Evolutionary conservation across 2,797 vertebrate species (phyloP).

Genomic region (Alosa sapidissima): DNA sequence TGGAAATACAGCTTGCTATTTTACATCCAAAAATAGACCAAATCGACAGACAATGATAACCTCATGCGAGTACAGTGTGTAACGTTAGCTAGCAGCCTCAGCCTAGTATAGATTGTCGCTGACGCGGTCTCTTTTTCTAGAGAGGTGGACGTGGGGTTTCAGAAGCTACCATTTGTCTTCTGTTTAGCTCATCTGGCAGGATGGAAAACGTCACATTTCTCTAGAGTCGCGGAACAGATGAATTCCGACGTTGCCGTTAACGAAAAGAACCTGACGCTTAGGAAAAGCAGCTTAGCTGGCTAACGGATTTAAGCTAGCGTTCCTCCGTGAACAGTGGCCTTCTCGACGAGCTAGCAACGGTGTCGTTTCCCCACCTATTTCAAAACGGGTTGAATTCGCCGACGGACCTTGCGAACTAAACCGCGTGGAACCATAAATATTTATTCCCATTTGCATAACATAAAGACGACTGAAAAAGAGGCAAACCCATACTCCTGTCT

Average conservation of each 20-base stretch:
- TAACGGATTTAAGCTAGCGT: constrained; percentile 30
- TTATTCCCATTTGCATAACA: constrained; percentile 79
- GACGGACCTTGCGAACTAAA: constrained; percentile 63
- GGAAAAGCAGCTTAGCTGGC: constrained; percentile 27
- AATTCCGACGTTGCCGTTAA: constrained; percentile 33
- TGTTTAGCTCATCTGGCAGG: constrained; percentile 56
- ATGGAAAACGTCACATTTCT: constrained; percentile 63
- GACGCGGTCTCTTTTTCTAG: constrained; percentile 60
- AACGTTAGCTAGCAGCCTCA: constrained; percentile 56
- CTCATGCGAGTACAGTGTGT: constrained; percentile 56
- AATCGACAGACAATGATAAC: constrained; percentile 62
- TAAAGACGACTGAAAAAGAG: constrained; percentile 75
- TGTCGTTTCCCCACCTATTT: constrained; percentile 58
- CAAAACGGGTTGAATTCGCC: constrained; percentile 59
- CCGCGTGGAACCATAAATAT: constrained; percentile 68
- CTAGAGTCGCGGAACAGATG: constrained; percentile 53
- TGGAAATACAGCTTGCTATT: constrained; percentile 31
- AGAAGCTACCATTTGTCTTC: constrained; percentile 53
- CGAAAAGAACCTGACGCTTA: constrained; percentile 28
- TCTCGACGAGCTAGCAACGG: constrained; percentile 61
- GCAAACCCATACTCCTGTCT: constrained; percentile 83
- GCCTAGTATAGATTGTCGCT: constrained; percentile 44
- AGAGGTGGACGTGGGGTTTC: constrained; percentile 55
- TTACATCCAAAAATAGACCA: constrained; percentile 71
- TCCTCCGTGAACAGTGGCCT: constrained; percentile 56